Conservation (phyloP, 2,888 invertebrate species). For the Opisthograptis luteolata region DNA sequence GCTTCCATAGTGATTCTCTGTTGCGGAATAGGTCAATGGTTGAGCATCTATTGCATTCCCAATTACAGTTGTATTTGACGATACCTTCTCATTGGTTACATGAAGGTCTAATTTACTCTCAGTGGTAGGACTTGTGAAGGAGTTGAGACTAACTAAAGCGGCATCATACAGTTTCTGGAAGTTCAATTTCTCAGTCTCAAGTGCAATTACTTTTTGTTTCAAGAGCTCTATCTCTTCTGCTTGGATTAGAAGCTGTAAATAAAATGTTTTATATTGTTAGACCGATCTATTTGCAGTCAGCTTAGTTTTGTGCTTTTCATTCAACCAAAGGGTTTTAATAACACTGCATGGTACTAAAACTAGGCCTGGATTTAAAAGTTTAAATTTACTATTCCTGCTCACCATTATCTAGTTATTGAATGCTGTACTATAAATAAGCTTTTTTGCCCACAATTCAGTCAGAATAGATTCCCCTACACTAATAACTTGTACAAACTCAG, state of each 20-base stretch:
- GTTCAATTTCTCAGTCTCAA: constrained; percentile 84
- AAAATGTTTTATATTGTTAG: constrained; percentile 1
- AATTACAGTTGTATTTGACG: constrained; percentile 42
- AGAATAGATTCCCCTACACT: too few species aligned
- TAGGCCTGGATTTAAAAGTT: too few species aligned
- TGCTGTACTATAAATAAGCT: too few species aligned
- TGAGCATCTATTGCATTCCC: constrained; percentile 52
- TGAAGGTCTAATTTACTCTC: constrained; percentile 69
- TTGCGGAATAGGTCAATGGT: constrained; percentile 72
- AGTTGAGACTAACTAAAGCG: constrained; percentile 77
- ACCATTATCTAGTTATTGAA: too few species aligned
- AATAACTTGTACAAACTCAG: too few species aligned
- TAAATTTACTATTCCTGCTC: too few species aligned
- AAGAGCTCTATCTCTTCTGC: constrained; percentile 83
- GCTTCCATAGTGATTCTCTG: constrained; percentile 80
- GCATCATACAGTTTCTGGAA: constrained; percentile 82
- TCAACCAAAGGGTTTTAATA: too few species aligned
- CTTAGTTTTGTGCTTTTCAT: too few species aligned
- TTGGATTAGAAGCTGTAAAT: constrained; percentile 71
- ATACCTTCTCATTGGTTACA: constrained; percentile 63
- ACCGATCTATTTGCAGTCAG: too few species aligned
- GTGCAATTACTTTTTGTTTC: constrained; percentile 78
- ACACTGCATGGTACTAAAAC: too few species aligned
- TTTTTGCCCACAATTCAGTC: too few species aligned
- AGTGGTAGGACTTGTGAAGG: constrained; percentile 72